Evolutionary conservation across 2,797 vertebrate genomes (phyloP).

Genomic region (Pygocentrus nattereri): DNA sequence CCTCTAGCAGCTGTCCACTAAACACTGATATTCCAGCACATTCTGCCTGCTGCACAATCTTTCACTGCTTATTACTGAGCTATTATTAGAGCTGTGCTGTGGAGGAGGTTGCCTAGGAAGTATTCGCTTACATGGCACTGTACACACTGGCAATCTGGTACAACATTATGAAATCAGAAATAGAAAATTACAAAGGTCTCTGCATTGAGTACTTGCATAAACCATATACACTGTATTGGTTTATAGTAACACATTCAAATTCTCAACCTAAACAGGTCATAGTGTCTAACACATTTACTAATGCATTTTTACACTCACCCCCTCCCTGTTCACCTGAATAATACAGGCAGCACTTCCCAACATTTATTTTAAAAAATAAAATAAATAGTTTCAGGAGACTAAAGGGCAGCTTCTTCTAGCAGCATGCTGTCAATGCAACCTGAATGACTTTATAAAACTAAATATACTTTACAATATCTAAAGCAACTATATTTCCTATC

Average conservation of each 20-base stretch:
- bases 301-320: background rate
- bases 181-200: conserved; percentile 26
- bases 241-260: background rate
- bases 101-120: conserved; percentile 41
- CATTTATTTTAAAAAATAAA: background rate
- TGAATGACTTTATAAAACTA: conserved; percentile 33
- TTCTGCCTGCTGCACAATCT: conserved; percentile 29
- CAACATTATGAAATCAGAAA: conserved; percentile 50
- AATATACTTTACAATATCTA: too few species aligned
- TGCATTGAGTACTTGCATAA: background rate
- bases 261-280: background rate
- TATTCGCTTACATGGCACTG: conserved; percentile 25
- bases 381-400: background rate
- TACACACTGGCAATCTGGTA: conserved; percentile 42
- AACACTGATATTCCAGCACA: conserved; percentile 57
- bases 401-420: conserved; percentile 1
- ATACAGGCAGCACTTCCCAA: background rate
- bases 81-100: conserved; percentile 49
- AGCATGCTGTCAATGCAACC: background rate
- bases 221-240: background rate
- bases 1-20: conserved; percentile 62
- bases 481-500: conserved; percentile 18
- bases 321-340: background rate
- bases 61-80: conserved; percentile 46
- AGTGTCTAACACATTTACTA: background rate